These are phyloP conservation scores for Micrasema minimum DNA, from an alignment of 1,140 invertebrate genomes.

Conservation along the genomic window DNA sequence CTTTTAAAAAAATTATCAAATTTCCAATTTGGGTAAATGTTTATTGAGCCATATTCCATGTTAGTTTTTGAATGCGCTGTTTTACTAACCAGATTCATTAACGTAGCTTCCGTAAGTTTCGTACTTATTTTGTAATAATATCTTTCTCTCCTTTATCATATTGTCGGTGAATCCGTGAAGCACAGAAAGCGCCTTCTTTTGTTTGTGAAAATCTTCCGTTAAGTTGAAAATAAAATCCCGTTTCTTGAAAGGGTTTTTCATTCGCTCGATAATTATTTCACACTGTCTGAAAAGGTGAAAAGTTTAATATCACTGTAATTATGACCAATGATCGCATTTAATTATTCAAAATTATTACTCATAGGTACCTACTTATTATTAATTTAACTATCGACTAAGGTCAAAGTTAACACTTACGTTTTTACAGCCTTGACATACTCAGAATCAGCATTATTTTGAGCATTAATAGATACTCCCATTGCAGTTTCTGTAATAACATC, in stretches of 20 bases:
- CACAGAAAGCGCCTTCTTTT: conserved; percentile 69
- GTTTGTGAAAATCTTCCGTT: conserved; percentile 58
- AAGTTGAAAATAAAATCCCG: conserved; percentile 60
- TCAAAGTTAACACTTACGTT: conserved; percentile 67
- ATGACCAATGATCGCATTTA: too few relatives aligned
- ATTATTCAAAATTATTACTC: too few relatives aligned
- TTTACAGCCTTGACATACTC: conserved; percentile 80
- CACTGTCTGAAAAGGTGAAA: too few relatives aligned
- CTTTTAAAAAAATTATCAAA: too few relatives aligned
- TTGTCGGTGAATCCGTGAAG: conserved; percentile 76
- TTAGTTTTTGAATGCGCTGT: too few relatives aligned
- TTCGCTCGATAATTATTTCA: conserved; percentile 55
- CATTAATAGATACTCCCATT: conserved; percentile 82
- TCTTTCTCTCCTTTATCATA: conserved; percentile 65
- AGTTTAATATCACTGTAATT: too few relatives aligned
- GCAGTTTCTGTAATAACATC: conserved; percentile 76
- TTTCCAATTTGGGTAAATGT: too few relatives aligned
- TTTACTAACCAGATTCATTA: too few relatives aligned
- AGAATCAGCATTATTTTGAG: conserved; percentile 76
- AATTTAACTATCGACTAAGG: too few relatives aligned
- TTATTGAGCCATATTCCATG: too few relatives aligned
- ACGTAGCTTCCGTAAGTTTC: too few relatives aligned
- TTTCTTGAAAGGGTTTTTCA: conserved; percentile 58
- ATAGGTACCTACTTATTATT: too few relatives aligned
- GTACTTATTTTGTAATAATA: conserved; percentile 54